phyloP scores from a whole-genome alignment of 53 echinoderm and acorn worm species.

The Apostichopus leukothele region DNA sequence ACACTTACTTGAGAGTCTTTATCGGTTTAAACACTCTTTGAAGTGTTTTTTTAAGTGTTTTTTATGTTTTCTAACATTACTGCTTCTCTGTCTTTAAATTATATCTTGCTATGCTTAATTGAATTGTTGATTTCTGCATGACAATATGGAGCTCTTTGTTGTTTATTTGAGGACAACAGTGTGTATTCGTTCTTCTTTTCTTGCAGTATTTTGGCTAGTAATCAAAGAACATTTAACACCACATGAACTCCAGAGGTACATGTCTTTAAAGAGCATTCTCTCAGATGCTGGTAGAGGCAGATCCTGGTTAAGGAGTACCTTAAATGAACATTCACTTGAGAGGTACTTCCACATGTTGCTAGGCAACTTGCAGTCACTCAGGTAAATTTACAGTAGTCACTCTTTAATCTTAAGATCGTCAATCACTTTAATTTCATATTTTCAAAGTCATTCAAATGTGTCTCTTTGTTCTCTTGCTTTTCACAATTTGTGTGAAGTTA shows the following conservation, averaged over 20 bases:
- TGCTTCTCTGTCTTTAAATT: not conserved
- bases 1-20: too few relatives aligned
- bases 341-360: slow-evolving; percentile 84
- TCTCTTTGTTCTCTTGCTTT: too few relatives aligned
- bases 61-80: not conserved
- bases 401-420: too few relatives aligned
- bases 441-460: too few relatives aligned
- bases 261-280: slow-evolving; percentile 76
- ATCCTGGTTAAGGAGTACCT: slow-evolving; percentile 87
- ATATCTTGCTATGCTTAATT: too few relatives aligned
- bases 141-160: too few relatives aligned
- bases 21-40: too few relatives aligned
- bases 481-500: too few relatives aligned
- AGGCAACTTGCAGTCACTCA: slow-evolving; percentile 55
- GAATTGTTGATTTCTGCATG: too few relatives aligned
- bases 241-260: slow-evolving; percentile 89
- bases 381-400: slow-evolving; percentile 52
- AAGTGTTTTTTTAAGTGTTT: too few relatives aligned
- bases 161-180: not conserved
- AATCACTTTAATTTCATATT: too few relatives aligned
- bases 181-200: not conserved
- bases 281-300: slow-evolving; percentile 87
- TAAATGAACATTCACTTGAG: slow-evolving; percentile 94
- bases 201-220: slow-evolving; percentile 79
- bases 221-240: slow-evolving; percentile 80